Base-by-base conservation (phyloP, 2,888 invertebrate species). In the Orchesellides sinensis region DNA sequence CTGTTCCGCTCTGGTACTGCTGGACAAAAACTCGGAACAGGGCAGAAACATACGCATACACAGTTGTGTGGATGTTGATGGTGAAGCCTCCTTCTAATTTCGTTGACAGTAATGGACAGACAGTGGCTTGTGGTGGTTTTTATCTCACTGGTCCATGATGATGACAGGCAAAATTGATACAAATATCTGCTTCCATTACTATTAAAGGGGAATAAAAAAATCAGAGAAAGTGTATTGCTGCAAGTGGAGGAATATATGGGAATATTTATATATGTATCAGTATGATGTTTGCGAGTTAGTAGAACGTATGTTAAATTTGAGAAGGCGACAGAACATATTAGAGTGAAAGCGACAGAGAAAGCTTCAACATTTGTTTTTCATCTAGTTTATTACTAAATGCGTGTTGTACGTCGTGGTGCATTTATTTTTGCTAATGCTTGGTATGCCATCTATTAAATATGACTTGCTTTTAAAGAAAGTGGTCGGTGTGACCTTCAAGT, bases 91-190 rank as follows among this genome's bases (percentile, higher is more conserved):
- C 84, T 86, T 85, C 84, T 86, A 87, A 86, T 87, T 87, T 86
- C 84, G 84, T 80, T 86, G 84, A 87, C 87, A 86, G 84, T 86
- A 87, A 87, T 84, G 85, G 86, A 86, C 86, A 85, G 81, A 81
- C 81, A 81, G 81, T 74, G 81, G 81, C 81, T 81, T 81, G 85
- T 85, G 79, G 87, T 86, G 83, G 86, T 86, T 86, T 81, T 87
- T 86, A 85, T 85, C 83, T 83, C 70, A 77, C 81, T 70, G 83
- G 84, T 83, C 80, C 83, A 77, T 83, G 84, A 81, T 84, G 83
- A 72, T 87, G 88, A 87, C 88, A 88, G 85, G 25, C 81, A 79
- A 85, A 88, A 88, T 88, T 88, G 88, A 88, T 88, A 88, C 87
- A 88, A 88, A 88, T 88, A 87, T 86, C 86, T 84, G 73, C 63